Base-by-base conservation (phyloP, 2,797 vertebrate genomes). In the Melanotaenia maccullochi region DNA sequence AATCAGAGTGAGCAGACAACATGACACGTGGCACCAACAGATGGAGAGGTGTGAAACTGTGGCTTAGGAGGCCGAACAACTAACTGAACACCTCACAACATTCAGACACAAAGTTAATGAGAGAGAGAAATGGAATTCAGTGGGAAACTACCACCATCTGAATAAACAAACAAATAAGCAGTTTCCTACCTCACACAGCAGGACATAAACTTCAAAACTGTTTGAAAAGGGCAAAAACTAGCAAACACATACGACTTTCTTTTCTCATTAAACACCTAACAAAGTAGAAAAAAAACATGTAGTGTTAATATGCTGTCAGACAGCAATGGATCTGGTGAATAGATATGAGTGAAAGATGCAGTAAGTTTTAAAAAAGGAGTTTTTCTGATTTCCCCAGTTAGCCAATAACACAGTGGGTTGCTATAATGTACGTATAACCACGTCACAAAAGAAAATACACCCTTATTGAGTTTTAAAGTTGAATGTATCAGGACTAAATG, bases 101-200 rank as follows among this genome's bases (percentile, higher is more conserved):
- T 72, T 38, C 25, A 71, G 32, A 55, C 68, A 54, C 49, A 79
- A 44, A 76, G 30, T 81, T 71, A 69, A 81, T 68, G 54, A 62
- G 59, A 59, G 69, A 67, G 71, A 71, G 33, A 60, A 38, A 35
- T 28, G 68, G 66, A 3, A 59, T 79, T 83, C 71, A 36, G 77
- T 82, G 76, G 83, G 87, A 89, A 91, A 92, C 89, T 83, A 79
- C 85, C 82, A 73, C 80, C 71, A 68, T 92, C 90, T 92, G 90
- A 91, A 88, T 82, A 92, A 94, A 93, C 89, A 93, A 91, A 89
- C 81, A 89, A 89, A 89, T 79, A 83, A 82, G 76, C 51, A 3
- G 73, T 82, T 80, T 87, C 80, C 81, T 87, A 81, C 82, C 85
- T 91, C 65, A n/a, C 81, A 88, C 90, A 90, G 86, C 76, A 71